phyloP scores from a whole-genome alignment of 1,140 invertebrate species.

The Globodera rostochiensis region DNA sequence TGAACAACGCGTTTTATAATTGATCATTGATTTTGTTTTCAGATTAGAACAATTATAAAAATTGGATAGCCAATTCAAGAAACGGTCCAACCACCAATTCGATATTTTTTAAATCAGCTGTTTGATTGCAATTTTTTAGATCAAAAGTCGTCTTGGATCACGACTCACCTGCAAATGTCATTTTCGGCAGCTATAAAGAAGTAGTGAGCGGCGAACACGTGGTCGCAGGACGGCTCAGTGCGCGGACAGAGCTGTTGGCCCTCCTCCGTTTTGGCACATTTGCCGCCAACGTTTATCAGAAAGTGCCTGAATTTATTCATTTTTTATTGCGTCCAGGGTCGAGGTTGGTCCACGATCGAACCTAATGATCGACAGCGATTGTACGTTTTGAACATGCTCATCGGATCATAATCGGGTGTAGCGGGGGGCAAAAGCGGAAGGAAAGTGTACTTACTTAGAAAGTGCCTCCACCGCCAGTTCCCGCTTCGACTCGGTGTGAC shows the following conservation, averaged over 20 bases:
- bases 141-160: too few species aligned
- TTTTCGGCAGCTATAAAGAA: conserved; percentile 46
- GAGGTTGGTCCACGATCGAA: too few species aligned
- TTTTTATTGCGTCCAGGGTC: neutral
- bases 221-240: neutral
- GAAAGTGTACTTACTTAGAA: conserved; percentile 24
- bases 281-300: conserved; percentile 44
- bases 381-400: too few species aligned
- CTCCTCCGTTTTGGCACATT: conserved; percentile 33
- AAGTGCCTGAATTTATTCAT: conserved; percentile 39
- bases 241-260: conserved; percentile 35
- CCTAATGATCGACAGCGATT: too few species aligned
- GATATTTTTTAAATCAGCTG: too few species aligned
- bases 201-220: conserved; percentile 35
- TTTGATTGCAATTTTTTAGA: too few species aligned
- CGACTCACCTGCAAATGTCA: conserved; percentile 29
- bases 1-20: neutral
- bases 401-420: too few species aligned
- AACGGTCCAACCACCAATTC: too few species aligned
- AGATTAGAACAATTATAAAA: too few species aligned
- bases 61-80: neutral
- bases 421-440: too few species aligned
- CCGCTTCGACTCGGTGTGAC: conserved; percentile 42
- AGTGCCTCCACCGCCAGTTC: conserved; percentile 44
- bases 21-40: too few species aligned